These are phyloP conservation scores for Boleophthalmus pectinirostris DNA, from an alignment of 2,113 vertebrate species.

Conservation along the genomic window DNA sequence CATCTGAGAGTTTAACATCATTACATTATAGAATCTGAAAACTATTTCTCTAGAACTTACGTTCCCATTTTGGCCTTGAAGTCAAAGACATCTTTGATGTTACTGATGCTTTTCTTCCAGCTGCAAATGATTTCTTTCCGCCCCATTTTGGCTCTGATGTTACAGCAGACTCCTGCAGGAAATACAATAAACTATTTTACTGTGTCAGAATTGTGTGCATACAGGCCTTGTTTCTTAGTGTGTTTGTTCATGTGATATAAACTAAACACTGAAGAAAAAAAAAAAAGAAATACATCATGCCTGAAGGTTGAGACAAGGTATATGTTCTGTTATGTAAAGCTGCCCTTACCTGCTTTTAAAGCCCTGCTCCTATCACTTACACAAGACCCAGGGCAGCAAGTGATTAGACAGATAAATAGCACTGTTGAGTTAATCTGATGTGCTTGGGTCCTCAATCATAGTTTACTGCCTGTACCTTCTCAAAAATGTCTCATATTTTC, in stretches of 20 bases:
- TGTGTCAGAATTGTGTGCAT: not conserved
- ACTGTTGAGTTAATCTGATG: conserved; percentile 33
- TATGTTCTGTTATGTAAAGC: conserved; percentile 51
- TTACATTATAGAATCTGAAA: not conserved
- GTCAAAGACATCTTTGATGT: conserved; percentile 90
- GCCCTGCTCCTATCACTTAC: conserved; percentile 50
- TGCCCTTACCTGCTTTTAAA: conserved; percentile 31
- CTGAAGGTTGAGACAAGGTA: not conserved
- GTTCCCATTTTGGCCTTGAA: conserved; percentile 92
- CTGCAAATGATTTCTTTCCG: conserved; percentile 83
- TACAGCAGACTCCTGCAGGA: conserved; percentile 67
- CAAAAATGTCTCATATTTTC: conserved; percentile 28
- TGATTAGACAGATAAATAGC: conserved; percentile 60
- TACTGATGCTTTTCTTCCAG: conserved; percentile 90
- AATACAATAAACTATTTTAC: not conserved
- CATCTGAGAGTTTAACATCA: not conserved
- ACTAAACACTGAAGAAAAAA: not conserved
- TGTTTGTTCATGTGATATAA: not conserved
- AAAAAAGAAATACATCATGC: not conserved
- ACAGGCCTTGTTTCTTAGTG: not conserved
- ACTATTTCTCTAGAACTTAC: conserved; percentile 78
- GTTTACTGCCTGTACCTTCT: conserved; percentile 43
- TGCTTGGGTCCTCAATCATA: conserved; percentile 21
- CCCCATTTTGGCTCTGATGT: conserved; percentile 85
- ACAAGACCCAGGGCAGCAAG: conserved; percentile 33